Evolutionary conservation across 2,797 vertebrate species (phyloP).

Genomic region (Tarsius wallacei): DNA sequence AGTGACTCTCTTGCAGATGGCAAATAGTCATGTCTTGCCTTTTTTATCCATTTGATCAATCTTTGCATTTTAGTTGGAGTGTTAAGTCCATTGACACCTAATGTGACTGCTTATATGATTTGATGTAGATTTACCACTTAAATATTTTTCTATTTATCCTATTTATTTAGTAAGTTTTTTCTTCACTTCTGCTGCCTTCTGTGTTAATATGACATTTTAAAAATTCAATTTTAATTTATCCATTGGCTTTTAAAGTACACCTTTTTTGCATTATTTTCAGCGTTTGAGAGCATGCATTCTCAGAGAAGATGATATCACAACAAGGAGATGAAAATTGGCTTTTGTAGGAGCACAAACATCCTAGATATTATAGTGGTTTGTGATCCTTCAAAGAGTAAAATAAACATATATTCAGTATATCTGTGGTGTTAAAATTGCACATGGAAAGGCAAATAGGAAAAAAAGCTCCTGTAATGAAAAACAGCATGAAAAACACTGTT

Average conservation of each 20-base stretch:
- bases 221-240: slow-evolving; percentile 11
- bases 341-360: not conserved
- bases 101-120: not conserved
- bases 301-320: not conserved
- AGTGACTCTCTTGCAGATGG: not conserved
- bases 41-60: not conserved
- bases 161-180: not conserved
- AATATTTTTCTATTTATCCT: not conserved
- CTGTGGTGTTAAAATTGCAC: not conserved
- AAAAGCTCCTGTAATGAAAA: not conserved
- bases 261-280: slow-evolving; percentile 34
- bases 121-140: not conserved
- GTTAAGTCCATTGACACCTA: not conserved
- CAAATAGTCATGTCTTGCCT: not conserved
- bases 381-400: not conserved
- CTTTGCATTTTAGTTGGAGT: not conserved
- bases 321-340: not conserved
- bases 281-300: slow-evolving; percentile 1
- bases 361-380: not conserved
- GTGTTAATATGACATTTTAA: not conserved
- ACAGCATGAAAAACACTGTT: not conserved
- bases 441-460: not conserved
- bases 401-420: not conserved
- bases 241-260: not conserved
- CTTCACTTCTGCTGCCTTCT: not conserved